Percentiles rank a stretch among this genome's conserved stretches.
phyloP scores from a whole-genome alignment of 2,113 vertebrate species.

The Megaceryle torquata region DNA sequence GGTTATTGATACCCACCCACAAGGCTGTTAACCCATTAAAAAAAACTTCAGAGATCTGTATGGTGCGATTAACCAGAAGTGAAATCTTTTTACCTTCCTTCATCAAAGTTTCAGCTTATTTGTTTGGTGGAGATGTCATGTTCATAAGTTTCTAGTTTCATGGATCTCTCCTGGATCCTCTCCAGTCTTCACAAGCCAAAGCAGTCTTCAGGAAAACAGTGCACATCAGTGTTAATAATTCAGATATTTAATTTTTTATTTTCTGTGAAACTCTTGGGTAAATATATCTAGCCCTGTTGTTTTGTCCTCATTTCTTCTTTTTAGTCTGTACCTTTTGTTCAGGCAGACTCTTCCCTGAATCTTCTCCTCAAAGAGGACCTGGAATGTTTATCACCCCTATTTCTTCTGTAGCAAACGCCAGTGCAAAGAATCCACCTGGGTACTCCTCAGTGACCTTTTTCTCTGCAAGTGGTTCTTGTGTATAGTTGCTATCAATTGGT shows the following conservation, averaged over 20 bases:
- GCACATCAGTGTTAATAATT: conserved; percentile 44
- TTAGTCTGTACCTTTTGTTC: not conserved
- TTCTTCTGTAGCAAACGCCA: not conserved
- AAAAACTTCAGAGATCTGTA: not conserved
- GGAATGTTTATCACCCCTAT: not conserved
- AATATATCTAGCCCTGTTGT: not conserved
- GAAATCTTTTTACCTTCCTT: not conserved
- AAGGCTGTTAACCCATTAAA: not conserved
- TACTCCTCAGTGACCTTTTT: not conserved
- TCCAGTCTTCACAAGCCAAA: not conserved
- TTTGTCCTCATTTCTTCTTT: not conserved
- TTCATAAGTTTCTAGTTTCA: not conserved
- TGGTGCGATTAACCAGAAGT: not conserved
- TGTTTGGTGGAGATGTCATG: not conserved
- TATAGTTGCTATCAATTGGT: not conserved
- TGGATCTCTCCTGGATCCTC: conserved; percentile 20
- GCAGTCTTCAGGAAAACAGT: not conserved
- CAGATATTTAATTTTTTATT: conserved; percentile 19
- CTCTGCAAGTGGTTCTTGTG: not conserved
- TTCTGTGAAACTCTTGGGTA: not conserved
- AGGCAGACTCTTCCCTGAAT: not conserved
- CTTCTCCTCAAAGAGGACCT: not conserved
- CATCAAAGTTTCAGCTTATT: not conserved
- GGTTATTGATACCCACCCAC: not conserved
- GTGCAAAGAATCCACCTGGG: not conserved